phyloP scores from a whole-genome alignment of 2,797 vertebrate species.

The Scolopax rusticola region DNA sequence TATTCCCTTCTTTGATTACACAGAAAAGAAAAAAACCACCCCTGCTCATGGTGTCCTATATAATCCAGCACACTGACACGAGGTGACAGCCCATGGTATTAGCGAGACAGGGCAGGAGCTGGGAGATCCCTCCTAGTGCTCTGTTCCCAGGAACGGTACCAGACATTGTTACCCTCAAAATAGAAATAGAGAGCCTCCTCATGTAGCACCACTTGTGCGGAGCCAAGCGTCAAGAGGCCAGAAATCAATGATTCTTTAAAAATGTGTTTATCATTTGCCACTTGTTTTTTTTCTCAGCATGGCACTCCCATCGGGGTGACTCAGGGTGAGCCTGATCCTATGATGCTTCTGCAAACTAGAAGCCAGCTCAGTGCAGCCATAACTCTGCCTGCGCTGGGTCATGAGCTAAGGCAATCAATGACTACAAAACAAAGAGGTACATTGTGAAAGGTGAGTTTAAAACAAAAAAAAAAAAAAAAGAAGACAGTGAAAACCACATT shows the following conservation, averaged over 20 bases:
- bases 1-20: not conserved
- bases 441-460: not conserved
- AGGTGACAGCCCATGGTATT: not conserved
- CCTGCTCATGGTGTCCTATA: not conserved
- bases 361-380: not conserved
- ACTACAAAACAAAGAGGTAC: not conserved
- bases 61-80: not conserved
- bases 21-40: not conserved
- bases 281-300: not conserved
- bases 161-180: not conserved
- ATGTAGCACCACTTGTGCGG: not conserved
- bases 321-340: not conserved
- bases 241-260: not conserved
- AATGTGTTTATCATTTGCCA: not conserved
- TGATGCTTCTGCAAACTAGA: not conserved
- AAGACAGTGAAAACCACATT: not conserved
- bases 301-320: not conserved
- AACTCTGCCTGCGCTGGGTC: not conserved
- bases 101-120: rapidly evolving
- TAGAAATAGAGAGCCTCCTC: not conserved
- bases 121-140: not conserved
- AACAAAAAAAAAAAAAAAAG: not conserved
- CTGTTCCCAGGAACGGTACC: not conserved
- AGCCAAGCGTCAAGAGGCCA: not conserved
- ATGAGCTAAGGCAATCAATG: not conserved